Conservation (phyloP, 2,888 invertebrate genomes). For the Drosophila siamana region DNA sequence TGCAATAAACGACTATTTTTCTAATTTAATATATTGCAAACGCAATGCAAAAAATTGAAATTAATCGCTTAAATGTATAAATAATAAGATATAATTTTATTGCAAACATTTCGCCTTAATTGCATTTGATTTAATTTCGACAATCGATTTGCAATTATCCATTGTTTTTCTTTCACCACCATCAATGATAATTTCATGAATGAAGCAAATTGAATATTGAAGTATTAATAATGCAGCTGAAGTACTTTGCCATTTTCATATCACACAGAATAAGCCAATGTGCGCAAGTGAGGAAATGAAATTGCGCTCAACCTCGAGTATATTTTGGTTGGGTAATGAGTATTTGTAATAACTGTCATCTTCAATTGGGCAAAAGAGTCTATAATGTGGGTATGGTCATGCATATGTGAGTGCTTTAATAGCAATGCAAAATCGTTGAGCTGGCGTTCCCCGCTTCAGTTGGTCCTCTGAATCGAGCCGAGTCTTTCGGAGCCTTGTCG, state of each 20-base stretch:
- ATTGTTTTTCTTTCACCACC: background rate
- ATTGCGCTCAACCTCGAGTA: background rate
- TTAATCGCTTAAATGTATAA: background rate
- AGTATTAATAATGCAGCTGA: background rate
- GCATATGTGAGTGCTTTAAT: constrained; percentile 27
- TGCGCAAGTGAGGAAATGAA: background rate
- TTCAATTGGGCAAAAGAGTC: constrained; percentile 23
- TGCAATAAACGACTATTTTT: background rate
- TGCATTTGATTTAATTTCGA: background rate
- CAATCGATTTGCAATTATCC: background rate
- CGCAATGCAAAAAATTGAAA: background rate
- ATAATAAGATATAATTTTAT: background rate
- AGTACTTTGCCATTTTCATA: background rate
- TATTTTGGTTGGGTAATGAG: background rate
- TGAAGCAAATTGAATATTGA: background rate
- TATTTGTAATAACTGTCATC: constrained; percentile 11
- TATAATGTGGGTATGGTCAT: constrained; percentile 24
- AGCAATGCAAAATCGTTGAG: constrained; percentile 30
- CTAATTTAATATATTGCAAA: constrained; percentile 4
- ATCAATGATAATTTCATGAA: background rate
- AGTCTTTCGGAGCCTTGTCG: background rate
- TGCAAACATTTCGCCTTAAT: background rate
- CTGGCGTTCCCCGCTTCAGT: no score
- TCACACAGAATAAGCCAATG: background rate
- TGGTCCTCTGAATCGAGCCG: background rate